Percentiles rank a stretch among this genome's conserved stretches.
phyloP scores from a whole-genome alignment of 2,888 invertebrate genomes.

The Sarcophaga subvicina region DNA sequence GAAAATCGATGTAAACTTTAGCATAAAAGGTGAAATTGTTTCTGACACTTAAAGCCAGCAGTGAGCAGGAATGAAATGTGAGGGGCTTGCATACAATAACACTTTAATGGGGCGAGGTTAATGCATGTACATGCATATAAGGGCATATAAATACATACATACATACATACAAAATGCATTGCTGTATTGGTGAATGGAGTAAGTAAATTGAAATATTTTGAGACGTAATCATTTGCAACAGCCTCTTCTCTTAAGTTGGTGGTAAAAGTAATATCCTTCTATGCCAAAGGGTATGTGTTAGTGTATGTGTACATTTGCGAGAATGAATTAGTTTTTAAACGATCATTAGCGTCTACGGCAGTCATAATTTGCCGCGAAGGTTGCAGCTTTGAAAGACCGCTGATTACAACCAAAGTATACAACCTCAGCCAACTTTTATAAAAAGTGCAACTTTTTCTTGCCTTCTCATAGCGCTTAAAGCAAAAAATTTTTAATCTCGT shows the following conservation, averaged over 20 bases:
- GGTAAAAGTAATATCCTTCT: neutral
- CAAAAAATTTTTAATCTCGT: slow-evolving; percentile 22
- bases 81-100: slow-evolving; percentile 7
- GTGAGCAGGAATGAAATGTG: slow-evolving; percentile 38
- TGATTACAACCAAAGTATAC: slow-evolving; percentile 48
- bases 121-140: neutral
- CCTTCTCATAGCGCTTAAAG: neutral
- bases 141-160: neutral
- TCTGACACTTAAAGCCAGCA: slow-evolving; percentile 65
- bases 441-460: slow-evolving; percentile 18
- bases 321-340: slow-evolving; percentile 59
- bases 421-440: slow-evolving; percentile 26
- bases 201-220: slow-evolving; percentile 58
- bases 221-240: slow-evolving; percentile 60
- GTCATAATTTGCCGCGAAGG: slow-evolving; percentile 59
- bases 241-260: slow-evolving; percentile 19
- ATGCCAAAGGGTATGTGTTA: neutral
- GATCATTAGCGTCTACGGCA: slow-evolving; percentile 60
- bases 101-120: slow-evolving; percentile 22
- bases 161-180: neutral
- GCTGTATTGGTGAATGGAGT: slow-evolving; percentile 1
- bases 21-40: slow-evolving; percentile 69
- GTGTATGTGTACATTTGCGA: slow-evolving; percentile 8
- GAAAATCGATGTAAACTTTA: slow-evolving; percentile 69
- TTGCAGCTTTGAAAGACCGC: slow-evolving; percentile 49